Evolutionary conservation across 2,888 invertebrate genomes (phyloP), one percentile per base, ranked within the genome.

Genomic region (Tenodera sinensis): DNA sequence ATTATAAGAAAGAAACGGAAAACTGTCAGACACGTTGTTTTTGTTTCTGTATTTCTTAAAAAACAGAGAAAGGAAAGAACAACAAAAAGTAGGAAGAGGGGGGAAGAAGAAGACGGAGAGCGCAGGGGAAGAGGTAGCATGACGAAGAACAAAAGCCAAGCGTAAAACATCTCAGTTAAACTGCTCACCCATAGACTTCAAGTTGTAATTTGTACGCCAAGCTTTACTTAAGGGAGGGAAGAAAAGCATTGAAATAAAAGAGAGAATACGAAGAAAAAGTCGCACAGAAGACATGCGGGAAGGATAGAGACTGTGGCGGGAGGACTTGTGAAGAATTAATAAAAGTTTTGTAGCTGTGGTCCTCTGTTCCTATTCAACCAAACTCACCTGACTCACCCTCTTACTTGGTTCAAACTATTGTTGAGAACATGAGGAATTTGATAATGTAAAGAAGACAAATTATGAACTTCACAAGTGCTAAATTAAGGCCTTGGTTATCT

Each of bases 21-120:
- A 85, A 88, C 88, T 89, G 88, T 88, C 89, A 89, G 90, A 89
- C 89, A 90, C 88, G 88, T 90, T 90, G 54, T 83, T 89, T 83
- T 90, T 90, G 71, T 89, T 90, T 89, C 88, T 84, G 42, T 87
- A 47, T 28, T 86, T 88, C 30, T 87, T 84, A 89, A 83, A 87
- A 27, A 85, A 88, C 30, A 54, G 28, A 83, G 84, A 54, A 3
- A 71, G 42, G 47, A 28, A 4, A 71, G 15, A 28, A 47, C 12
- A 28, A n/a, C 25, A 34, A 83, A 15, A 54, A 54, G 30, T 20
- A 83, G 20, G 25, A 34, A 47, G 12, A 84, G 83, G 42, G 28
- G 71, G 30, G n/a, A 47, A 71, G 30, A 86, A 85, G 42, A 88
- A 87, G 88, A 90, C 83, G 54, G 83, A 83, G 71, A 42, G 82